Conservation (phyloP, 2,888 invertebrate species). For the Saturnia japonica region DNA sequence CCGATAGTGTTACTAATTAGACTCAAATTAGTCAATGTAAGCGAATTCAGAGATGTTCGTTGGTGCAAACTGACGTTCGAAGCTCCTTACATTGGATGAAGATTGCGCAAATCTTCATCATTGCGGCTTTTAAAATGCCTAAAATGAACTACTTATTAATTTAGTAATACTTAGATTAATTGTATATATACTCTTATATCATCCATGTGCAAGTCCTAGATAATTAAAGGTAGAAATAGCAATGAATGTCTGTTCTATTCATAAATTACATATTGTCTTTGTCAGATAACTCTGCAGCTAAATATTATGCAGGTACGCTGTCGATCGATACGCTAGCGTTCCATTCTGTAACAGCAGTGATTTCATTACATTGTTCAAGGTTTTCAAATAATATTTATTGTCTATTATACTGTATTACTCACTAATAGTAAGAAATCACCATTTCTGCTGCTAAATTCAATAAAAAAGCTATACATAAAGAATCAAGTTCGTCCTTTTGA, state of each 20-base stretch:
- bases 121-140: too few relatives aligned
- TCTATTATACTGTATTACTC: background rate
- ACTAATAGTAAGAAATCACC: background rate
- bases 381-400: background rate
- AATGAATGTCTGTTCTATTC: background rate
- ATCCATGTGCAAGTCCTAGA: background rate
- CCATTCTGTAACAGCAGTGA: slow-evolving; percentile 1
- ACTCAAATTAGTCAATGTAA: background rate
- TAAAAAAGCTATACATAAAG: background rate
- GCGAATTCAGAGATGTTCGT: too few relatives aligned
- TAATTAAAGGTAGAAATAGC: background rate
- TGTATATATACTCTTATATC: background rate
- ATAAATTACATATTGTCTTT: background rate
- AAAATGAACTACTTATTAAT: background rate
- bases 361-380: background rate
- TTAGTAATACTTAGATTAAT: background rate
- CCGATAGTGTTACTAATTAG: background rate
- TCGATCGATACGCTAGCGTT: slow-evolving; percentile 4
- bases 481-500: background rate
- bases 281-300: background rate
- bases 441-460: background rate
- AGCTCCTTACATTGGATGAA: too few relatives aligned
- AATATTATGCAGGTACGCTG: slow-evolving; percentile 5
- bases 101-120: too few relatives aligned
- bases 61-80: too few relatives aligned